phyloP scores from a whole-genome alignment of 1,140 invertebrate species.

The Trichonephila inaurata region DNA sequence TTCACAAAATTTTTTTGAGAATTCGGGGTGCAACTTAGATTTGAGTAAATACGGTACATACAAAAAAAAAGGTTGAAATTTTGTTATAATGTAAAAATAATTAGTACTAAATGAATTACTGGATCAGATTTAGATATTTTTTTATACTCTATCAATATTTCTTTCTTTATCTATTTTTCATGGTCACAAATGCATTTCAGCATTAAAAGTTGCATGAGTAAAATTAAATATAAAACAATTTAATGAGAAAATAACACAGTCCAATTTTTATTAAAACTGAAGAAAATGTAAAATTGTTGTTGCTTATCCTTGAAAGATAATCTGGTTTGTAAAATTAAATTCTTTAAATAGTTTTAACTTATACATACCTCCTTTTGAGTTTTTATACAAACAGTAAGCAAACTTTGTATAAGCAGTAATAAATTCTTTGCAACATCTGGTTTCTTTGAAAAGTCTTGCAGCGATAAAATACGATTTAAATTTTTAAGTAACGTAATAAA shows the following conservation, averaged over 20 bases:
- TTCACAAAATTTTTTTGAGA: too few relatives aligned
- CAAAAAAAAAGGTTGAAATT: too few relatives aligned
- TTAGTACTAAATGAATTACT: too few relatives aligned
- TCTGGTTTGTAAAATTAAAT: not conserved
- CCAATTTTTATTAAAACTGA: not conserved
- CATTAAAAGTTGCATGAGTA: too few relatives aligned
- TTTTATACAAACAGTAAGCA: slow-evolving; percentile 47
- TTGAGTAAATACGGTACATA: too few relatives aligned
- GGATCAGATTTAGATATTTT: too few relatives aligned
- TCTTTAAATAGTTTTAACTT: not conserved
- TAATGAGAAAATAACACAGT: not conserved
- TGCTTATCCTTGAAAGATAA: too few relatives aligned
- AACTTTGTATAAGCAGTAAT: slow-evolving; percentile 31
- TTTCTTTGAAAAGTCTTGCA: slow-evolving; percentile 20
- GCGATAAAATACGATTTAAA: slow-evolving; percentile 31
- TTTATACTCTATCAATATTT: too few relatives aligned
- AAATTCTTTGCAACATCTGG: slow-evolving; percentile 25
- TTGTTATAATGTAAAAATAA: too few relatives aligned
- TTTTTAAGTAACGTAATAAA: slow-evolving; percentile 56
- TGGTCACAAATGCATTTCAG: too few relatives aligned
- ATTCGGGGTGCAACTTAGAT: too few relatives aligned
- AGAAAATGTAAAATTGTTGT: not conserved
- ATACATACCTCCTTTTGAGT: slow-evolving; percentile 55
- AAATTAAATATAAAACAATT: not conserved
- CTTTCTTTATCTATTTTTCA: too few relatives aligned